Conservation (phyloP, 2,888 invertebrate species). For the Coenonympha glycerion region DNA sequence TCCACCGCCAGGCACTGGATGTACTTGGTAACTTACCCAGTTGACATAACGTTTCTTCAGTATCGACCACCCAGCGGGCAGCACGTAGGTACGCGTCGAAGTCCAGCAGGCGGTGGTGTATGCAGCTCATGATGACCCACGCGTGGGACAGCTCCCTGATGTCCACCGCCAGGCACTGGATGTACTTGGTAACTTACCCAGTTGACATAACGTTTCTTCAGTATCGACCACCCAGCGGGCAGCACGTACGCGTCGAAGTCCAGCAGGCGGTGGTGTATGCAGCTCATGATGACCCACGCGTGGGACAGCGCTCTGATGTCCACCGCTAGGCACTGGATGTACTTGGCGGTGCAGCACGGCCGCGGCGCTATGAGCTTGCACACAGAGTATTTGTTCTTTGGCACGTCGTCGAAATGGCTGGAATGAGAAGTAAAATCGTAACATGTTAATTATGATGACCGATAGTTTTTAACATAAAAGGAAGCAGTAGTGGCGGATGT, state of each 20-base stretch:
- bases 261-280: slow-evolving; percentile 50
- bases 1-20: slow-evolving; percentile 48
- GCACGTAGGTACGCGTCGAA: slow-evolving; percentile 63
- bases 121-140: slow-evolving; percentile 82
- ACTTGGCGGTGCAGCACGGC: slow-evolving; percentile 84
- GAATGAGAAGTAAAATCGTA: too few relatives aligned
- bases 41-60: slow-evolving; percentile 59
- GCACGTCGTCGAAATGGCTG: slow-evolving; percentile 75
- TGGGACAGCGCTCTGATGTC: slow-evolving; percentile 80
- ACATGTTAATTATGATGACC: too few relatives aligned
- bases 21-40: slow-evolving; percentile 78
- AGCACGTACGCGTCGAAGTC: slow-evolving; percentile 69
- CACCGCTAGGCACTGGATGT: slow-evolving; percentile 81
- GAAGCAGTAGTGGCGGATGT: too few relatives aligned
- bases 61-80: slow-evolving; percentile 80
- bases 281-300: slow-evolving; percentile 82
- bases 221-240: slow-evolving; percentile 78
- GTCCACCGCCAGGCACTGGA: neutral
- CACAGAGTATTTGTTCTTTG: slow-evolving; percentile 66
- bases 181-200: slow-evolving; percentile 47
- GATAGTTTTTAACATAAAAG: too few relatives aligned
- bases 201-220: slow-evolving; percentile 59
- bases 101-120: slow-evolving; percentile 47
- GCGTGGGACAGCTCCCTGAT: slow-evolving; percentile 82
- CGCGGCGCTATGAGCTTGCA: slow-evolving; percentile 80